Percentiles rank a stretch among this genome's conserved stretches.
phyloP scores from a whole-genome alignment of 2,797 vertebrate species.

The Tauraco hartlaubi region DNA sequence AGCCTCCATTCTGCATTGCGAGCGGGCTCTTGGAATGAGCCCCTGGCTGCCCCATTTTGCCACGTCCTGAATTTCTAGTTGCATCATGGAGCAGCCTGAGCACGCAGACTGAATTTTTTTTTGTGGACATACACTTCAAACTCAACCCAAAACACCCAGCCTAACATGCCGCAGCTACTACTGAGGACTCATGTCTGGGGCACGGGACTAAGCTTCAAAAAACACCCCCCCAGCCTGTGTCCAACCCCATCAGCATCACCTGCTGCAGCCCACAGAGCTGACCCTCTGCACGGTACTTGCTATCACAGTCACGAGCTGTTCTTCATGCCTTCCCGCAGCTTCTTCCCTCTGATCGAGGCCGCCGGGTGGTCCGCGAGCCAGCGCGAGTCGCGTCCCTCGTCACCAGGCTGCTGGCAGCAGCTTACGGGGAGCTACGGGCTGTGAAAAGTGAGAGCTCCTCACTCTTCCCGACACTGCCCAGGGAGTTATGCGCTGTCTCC shows the following conservation, averaged over 20 bases:
- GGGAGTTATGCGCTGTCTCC: rapidly evolving
- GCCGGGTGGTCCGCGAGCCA: background rate
- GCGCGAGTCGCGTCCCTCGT: background rate
- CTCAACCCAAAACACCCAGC: background rate
- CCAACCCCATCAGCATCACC: background rate
- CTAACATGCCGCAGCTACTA: background rate
- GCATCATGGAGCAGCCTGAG: background rate
- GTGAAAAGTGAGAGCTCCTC: background rate
- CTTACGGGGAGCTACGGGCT: rapidly evolving
- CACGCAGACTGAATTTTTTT: background rate
- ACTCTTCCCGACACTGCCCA: background rate
- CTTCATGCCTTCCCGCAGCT: background rate
- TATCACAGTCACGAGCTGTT: background rate
- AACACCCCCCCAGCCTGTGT: background rate
- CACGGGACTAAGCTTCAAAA: background rate
- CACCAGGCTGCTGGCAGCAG: background rate
- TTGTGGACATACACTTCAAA: background rate
- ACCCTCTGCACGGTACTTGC: background rate
- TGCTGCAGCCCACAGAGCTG: background rate
- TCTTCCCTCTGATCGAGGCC: no score
- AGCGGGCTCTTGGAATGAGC: background rate
- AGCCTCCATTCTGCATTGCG: rapidly evolving
- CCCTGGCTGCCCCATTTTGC: background rate
- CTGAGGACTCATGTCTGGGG: rapidly evolving
- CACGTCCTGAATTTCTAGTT: rapidly evolving